Evolutionary conservation across 2,797 vertebrate species (phyloP), one percentile per base, ranked within the genome.

Genomic region (Gastrophryne carolinensis): DNA sequence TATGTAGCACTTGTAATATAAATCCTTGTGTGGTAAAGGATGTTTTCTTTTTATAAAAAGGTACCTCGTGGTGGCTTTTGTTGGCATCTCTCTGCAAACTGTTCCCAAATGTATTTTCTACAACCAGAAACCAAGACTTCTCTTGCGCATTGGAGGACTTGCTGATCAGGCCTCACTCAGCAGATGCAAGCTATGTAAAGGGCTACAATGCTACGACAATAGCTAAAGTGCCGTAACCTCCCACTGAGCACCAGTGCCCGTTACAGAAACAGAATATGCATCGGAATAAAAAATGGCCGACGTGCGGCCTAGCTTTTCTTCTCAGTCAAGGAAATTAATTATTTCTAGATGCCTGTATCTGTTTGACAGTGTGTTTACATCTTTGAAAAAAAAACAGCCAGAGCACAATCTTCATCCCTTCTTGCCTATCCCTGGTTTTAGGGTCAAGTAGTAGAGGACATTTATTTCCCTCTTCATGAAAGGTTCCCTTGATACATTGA

Each of bases 161-260:
- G 27, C 21, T 24, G 8, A 19, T 35, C 44, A 30, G 39, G 54
- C 54, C 54, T 69, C 65, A 2, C 44, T 17, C 44, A 62, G 64
- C 37, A 35, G 53, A 50, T 37, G 52, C 44, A 68, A 78, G 47
- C 44, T 35, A 56, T 57, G 26, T 27, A 13, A 78, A 78, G 75
- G 75, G 75, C 75, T 78, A 78, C 58, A 65, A 61, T 50, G 35
- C 64, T 54, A 30, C 27, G 32, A 71, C 11, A 44, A 34, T 27
- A 77, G 37, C 26, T 37, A 41, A 65, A 66, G 67, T 78, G 39
- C 66, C 65, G 35, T 76, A 30, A 47, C 29, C 19, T 23, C 10
- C 19, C 34, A 57, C 4, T 23, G 52, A 65, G 30, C 4, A 65
- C 50, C 35, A 44, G 32, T 41, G 63, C 10, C 47, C 32, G 19